These are phyloP conservation scores for Lamellibrachia satsuma DNA, from an alignment of 2,888 invertebrate species.

Conservation along the genomic window DNA sequence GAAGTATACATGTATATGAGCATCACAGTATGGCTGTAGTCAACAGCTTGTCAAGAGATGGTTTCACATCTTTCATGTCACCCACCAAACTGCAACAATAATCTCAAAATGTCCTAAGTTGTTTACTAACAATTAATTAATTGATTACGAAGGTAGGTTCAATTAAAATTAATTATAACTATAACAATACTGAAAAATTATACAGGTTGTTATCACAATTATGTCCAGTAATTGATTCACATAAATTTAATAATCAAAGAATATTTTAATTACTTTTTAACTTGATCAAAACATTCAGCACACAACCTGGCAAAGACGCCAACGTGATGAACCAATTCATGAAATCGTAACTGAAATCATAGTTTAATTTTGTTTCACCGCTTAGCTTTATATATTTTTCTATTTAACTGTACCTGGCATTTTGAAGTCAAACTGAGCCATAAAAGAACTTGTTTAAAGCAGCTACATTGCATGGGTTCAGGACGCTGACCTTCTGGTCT, in stretches of 20 bases:
- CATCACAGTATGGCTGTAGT: not conserved
- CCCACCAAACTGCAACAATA: not conserved
- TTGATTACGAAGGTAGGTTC: not conserved
- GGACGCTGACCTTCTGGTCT: too few relatives aligned
- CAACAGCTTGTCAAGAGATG: not conserved
- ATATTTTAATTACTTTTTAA: not conserved
- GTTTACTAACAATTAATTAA: not conserved
- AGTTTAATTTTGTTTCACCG: not conserved
- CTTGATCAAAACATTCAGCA: not conserved
- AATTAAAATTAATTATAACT: not conserved
- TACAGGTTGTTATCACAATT: not conserved
- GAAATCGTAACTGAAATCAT: not conserved
- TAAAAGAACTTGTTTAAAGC: too few relatives aligned
- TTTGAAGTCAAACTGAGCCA: not conserved
- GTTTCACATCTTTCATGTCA: not conserved
- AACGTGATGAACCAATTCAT: not conserved
- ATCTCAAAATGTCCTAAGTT: not conserved
- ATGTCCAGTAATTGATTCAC: not conserved
- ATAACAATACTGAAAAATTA: not conserved
- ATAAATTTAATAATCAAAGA: not conserved
- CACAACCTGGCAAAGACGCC: not conserved
- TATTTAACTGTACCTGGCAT: too few relatives aligned
- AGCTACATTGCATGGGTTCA: too few relatives aligned
- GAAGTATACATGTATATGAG: not conserved
- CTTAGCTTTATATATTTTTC: not conserved